A percentile compares a stretch with the other conserved stretches of the same genome.
Evolutionary conservation across 2,797 vertebrate genomes (phyloP).

Genomic region (Ctenopoma kingsleyae): DNA sequence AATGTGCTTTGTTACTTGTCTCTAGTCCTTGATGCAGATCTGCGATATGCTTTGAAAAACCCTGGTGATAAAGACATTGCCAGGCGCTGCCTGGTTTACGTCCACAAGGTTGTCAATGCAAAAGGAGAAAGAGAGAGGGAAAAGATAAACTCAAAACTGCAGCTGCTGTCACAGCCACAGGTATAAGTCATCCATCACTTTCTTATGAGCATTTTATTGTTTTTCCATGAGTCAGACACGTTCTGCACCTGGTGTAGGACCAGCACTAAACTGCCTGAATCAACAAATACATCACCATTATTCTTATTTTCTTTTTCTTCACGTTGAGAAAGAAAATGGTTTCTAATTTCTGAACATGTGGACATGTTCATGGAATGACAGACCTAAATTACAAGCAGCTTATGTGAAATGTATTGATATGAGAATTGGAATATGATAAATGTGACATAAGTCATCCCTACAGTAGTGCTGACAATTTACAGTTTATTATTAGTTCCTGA

Average conservation of each 20-base stretch:
- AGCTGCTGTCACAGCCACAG: conserved; percentile 19
- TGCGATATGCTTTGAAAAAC: conserved; percentile 77
- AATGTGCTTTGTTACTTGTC: background rate
- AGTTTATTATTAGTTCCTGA: no score
- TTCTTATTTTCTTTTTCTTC: no score
- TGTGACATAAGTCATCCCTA: no score
- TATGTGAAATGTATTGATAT: no score
- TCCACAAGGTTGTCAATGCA: conserved; percentile 77
- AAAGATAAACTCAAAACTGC: conserved; percentile 9
- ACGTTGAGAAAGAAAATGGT: no score
- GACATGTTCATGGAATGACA: no score
- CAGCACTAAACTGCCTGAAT: background rate
- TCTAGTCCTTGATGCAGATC: conserved; percentile 83
- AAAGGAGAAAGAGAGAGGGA: conserved; percentile 29
- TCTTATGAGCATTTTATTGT: background rate
- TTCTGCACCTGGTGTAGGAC: no score
- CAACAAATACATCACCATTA: background rate
- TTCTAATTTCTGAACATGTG: no score
- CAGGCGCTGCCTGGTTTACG: conserved; percentile 82
- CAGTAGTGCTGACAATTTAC: no score
- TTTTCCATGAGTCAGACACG: no score
- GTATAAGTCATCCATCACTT: conserved; percentile 10
- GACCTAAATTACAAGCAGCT: no score
- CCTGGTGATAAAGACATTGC: conserved; percentile 48
- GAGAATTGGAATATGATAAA: no score